A percentile compares a stretch with the other conserved stretches of the same genome.
Conservation (phyloP, 2,888 invertebrate species). For the Sepioteuthis lessoniana region DNA sequence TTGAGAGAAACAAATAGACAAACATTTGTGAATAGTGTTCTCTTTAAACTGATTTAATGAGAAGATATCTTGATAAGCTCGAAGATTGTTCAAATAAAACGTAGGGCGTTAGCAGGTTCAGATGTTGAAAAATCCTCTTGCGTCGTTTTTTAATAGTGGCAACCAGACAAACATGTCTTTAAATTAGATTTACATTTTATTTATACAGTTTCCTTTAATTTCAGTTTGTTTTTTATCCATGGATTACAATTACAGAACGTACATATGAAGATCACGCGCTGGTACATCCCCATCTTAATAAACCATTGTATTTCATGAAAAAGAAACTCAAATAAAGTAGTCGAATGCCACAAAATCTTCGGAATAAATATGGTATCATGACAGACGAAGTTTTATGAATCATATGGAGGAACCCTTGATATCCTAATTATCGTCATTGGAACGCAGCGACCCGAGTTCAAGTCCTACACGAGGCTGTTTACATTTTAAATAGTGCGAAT, state of each 20-base stretch:
- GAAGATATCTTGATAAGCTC: not conserved
- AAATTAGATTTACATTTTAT: constrained; percentile 14
- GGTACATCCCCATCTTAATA: too few relatives aligned
- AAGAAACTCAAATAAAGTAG: too few relatives aligned
- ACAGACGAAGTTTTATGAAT: too few relatives aligned
- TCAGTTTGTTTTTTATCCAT: not conserved
- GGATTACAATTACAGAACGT: not conserved
- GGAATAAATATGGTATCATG: too few relatives aligned
- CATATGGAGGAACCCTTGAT: too few relatives aligned
- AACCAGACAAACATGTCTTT: not conserved
- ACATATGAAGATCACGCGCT: too few relatives aligned
- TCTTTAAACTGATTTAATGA: not conserved
- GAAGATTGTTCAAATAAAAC: not conserved
- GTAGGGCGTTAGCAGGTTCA: not conserved
- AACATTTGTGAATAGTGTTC: not conserved
- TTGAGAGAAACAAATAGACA: not conserved
- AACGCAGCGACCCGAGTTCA: too few relatives aligned
- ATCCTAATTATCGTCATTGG: too few relatives aligned
- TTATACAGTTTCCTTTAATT: not conserved
- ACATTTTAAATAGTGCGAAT: too few relatives aligned
- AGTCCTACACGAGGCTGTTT: too few relatives aligned
- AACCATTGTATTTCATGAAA: too few relatives aligned
- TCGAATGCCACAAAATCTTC: too few relatives aligned
- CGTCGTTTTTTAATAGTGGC: not conserved
- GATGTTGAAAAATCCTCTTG: not conserved